Base-by-base conservation (phyloP, 2,888 invertebrate species). In the Melinaea marsaeus region DNA sequence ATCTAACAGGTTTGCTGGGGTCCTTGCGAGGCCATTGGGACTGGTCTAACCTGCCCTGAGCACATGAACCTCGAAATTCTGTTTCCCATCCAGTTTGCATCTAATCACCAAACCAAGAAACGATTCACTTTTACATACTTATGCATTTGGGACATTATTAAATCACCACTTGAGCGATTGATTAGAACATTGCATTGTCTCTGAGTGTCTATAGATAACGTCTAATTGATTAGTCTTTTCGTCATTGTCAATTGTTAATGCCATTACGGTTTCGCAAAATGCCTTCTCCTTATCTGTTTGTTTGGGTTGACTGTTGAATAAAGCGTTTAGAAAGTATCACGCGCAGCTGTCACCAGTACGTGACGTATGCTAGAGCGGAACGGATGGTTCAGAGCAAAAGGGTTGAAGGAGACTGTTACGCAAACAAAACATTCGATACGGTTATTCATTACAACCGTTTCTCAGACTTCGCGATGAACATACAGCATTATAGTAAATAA, bases 1-100 rank as follows among this genome's bases (percentile, higher is more conserved):
- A 90, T 90, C 90, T 90, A 90, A 90, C 90, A 90, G 90, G 90
- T 90, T 90, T 90, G 83, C 86, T 86, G 89, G 85, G 87, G 88
- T 90, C 90, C 90, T 90, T 89, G 88, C 84, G 88, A 90, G 89
- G 90, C 88, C 90, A 85, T 76, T 83, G 88, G 90, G 90, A 90
- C 90, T 89, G 90, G 90, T 90, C 90, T 90, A 90, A 90, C 90
- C 90, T 89, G 90, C 90, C 89, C 86, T 84, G 87, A 83, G 83
- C 82, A 80, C 79, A 84, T 83, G 84, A 88, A 86, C 88, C 85
- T 85, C 88, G 80, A 89, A 89, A 88, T 86, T 86, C 87, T 84
- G 81, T 86, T 86, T 85, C 80, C 89, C 88, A 89, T 86, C 85
- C 81, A 75, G 84, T 80, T 84, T 77, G 80, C 80, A 65, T 55